Evolutionary conservation across 2,113 vertebrate species (phyloP).

Genomic region (Melozone crissalis): DNA sequence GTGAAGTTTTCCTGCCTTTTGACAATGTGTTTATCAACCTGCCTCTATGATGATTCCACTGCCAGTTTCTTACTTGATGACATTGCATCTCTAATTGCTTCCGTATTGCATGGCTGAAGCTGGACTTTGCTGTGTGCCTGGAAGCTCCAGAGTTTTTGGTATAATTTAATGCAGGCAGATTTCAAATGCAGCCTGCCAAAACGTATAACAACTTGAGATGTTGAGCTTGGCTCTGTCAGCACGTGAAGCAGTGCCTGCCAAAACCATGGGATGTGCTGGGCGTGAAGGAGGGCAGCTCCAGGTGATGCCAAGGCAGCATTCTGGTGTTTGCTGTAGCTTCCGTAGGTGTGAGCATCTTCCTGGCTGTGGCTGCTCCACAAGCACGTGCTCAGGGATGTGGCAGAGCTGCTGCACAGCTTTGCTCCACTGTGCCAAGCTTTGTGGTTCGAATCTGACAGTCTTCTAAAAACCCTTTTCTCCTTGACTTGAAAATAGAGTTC

Average conservation of each 20-base stretch:
- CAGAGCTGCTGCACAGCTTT: neutral
- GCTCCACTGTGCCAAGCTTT: rapidly evolving
- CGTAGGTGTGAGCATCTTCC: rapidly evolving
- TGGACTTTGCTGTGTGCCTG: neutral
- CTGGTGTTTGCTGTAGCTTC: neutral
- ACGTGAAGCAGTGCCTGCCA: neutral
- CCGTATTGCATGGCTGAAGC: neutral
- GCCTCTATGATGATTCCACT: neutral
- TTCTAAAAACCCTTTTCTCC: neutral
- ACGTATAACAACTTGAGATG: neutral
- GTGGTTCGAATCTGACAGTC: neutral
- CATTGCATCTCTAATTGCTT: neutral
- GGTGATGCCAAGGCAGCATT: neutral
- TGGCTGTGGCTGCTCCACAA: neutral
- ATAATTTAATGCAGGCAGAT: neutral
- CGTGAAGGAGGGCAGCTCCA: rapidly evolving
- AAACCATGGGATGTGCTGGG: neutral
- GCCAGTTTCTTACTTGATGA: neutral
- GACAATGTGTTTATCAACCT: neutral
- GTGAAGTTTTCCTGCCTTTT: neutral
- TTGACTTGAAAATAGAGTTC: neutral
- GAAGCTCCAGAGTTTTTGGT: neutral
- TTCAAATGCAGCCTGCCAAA: neutral
- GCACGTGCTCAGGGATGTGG: rapidly evolving
- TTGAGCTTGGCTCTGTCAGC: neutral